Percentiles rank a stretch among this genome's conserved stretches.
Evolutionary conservation across 2,113 vertebrate genomes (phyloP).

Genomic region (Neolamprologus toae): DNA sequence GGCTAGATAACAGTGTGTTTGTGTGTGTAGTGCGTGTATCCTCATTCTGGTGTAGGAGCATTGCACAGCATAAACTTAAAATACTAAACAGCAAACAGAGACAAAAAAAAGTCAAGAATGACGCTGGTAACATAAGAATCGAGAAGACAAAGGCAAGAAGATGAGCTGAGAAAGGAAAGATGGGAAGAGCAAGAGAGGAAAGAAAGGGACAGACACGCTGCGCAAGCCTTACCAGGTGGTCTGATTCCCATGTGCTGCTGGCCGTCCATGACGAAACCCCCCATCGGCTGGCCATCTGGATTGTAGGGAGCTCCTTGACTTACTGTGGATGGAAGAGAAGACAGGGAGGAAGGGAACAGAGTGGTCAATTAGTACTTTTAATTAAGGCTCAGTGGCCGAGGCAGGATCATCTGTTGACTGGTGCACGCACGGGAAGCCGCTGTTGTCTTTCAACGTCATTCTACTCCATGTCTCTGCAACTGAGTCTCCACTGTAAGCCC

Average conservation of each 20-base stretch:
- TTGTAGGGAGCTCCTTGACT: conserved; percentile 99
- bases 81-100: neutral
- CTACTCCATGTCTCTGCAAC: neutral
- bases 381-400: conserved; percentile 70
- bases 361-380: conserved; percentile 76
- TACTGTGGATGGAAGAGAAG: conserved; percentile 79
- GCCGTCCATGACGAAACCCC: conserved; percentile 99
- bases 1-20: neutral
- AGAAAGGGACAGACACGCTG: conserved; percentile 41
- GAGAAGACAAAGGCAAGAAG: neutral
- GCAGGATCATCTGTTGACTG: conserved; percentile 66
- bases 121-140: neutral
- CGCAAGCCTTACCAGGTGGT: conserved; percentile 89
- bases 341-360: conserved; percentile 37
- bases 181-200: neutral
- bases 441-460: conserved; percentile 25
- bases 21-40: neutral
- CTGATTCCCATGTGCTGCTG: conserved; percentile 99
- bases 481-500: conserved; percentile 5
- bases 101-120: neutral
- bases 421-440: conserved; percentile 48
- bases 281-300: conserved; percentile 97
- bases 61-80: neutral
- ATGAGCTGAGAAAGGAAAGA: neutral
- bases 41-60: neutral